These are phyloP conservation scores for Montifringilla adamsi DNA, from an alignment of 2,113 vertebrate genomes.

Conservation along the genomic window DNA sequence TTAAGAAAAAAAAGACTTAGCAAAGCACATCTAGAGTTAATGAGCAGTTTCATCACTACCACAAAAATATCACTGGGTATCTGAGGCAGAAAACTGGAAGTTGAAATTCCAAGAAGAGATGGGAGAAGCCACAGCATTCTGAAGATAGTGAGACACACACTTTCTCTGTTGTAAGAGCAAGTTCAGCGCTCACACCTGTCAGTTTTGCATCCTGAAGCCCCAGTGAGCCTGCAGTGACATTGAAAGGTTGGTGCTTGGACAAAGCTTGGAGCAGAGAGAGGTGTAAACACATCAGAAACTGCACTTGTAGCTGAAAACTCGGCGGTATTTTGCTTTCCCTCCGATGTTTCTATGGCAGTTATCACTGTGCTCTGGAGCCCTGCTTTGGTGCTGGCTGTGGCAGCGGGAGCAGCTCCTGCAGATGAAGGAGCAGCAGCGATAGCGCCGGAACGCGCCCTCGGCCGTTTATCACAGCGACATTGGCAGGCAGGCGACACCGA, in stretches of 20 bases:
- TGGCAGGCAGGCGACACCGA: neutral
- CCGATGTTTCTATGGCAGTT: neutral
- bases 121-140: neutral
- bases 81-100: neutral
- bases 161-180: neutral
- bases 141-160: neutral
- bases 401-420: neutral
- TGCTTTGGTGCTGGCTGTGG: neutral
- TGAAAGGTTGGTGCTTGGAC: neutral
- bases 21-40: neutral
- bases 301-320: neutral
- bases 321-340: neutral
- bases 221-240: neutral
- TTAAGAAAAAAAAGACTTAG: neutral
- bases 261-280: neutral
- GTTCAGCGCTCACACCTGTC: neutral
- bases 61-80: neutral
- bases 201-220: neutral
- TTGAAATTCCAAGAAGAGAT: neutral
- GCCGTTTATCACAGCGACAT: neutral
- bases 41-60: neutral
- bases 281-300: neutral
- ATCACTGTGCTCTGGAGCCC: neutral
- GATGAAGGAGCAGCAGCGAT: slow-evolving; percentile 1
- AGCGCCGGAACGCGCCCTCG: slow-evolving; percentile 36